These are phyloP conservation scores for Diglossa cyanea DNA, from an alignment of 2,797 vertebrate genomes.

Conservation along the genomic window DNA sequence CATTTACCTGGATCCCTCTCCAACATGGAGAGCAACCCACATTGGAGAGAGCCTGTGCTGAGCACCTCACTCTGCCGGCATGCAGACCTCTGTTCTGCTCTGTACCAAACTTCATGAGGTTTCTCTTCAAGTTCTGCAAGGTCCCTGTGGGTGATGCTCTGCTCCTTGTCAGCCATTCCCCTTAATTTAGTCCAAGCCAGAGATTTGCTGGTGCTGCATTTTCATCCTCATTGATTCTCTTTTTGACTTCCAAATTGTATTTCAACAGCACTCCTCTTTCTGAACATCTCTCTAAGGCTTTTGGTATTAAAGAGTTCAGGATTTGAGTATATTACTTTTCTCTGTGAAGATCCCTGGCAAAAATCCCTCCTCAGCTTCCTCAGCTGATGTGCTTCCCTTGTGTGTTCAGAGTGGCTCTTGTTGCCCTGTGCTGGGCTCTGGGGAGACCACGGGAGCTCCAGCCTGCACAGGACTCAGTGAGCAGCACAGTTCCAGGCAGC, in stretches of 20 bases:
- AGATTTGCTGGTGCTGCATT: neutral
- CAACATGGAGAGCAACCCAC: accelerated
- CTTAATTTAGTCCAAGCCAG: neutral
- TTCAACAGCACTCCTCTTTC: neutral
- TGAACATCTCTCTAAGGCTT: neutral
- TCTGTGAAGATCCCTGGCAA: neutral
- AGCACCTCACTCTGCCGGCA: accelerated
- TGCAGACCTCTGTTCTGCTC: neutral
- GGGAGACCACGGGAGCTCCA: neutral
- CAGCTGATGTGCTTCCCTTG: neutral
- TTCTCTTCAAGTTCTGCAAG: neutral
- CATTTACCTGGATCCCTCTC: neutral
- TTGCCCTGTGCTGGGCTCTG: neutral
- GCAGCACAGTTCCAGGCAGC: neutral
- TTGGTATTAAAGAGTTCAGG: neutral
- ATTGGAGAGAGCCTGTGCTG: neutral
- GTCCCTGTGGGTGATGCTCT: neutral
- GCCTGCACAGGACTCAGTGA: neutral
- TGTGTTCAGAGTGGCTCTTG: accelerated
- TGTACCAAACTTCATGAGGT: neutral
- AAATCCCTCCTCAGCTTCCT: neutral
- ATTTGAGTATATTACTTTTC: neutral
- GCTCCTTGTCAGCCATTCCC: neutral
- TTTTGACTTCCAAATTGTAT: neutral
- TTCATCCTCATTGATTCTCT: neutral